A percentile compares a stretch with the other conserved stretches of the same genome.
Conservation (phyloP, 2,113 vertebrate genomes). For the Spermophilus dauricus region DNA sequence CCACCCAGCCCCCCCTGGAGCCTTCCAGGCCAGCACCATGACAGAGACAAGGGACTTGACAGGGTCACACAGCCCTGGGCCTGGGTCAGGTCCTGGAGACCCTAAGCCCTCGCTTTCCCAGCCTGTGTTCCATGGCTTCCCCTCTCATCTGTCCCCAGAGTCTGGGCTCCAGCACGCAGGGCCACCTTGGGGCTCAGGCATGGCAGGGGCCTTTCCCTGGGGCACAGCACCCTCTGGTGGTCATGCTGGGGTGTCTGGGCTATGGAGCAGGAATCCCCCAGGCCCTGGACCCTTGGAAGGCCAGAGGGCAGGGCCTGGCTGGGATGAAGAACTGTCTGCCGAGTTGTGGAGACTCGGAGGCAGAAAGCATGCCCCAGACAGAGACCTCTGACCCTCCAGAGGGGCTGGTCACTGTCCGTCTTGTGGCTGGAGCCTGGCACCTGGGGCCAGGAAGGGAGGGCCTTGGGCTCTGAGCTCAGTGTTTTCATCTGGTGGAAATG, state of each 20-base stretch:
- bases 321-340: rapidly evolving
- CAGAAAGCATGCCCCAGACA: neutral
- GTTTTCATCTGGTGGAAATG: neutral
- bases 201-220: rapidly evolving
- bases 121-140: too few species aligned
- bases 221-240: constrained; percentile 65
- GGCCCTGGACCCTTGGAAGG: neutral
- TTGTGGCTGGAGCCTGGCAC: too few species aligned
- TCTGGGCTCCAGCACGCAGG: rapidly evolving
- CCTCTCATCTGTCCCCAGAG: neutral
- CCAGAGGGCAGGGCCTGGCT: neutral
- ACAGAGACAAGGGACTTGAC: too few species aligned
- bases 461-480: neutral
- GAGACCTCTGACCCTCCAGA: neutral
- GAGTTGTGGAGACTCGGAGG: rapidly evolving
- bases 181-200: rapidly evolving
- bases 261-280: rapidly evolving
- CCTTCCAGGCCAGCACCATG: neutral
- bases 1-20: rapidly evolving
- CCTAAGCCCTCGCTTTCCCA: neutral
- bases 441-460: neutral
- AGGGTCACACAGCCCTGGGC: rapidly evolving
- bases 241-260: rapidly evolving
- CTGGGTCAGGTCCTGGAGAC: rapidly evolving
- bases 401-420: rapidly evolving